Evolutionary conservation across 2,113 vertebrate genomes (phyloP).

Genomic region (Anoura caudifer): DNA sequence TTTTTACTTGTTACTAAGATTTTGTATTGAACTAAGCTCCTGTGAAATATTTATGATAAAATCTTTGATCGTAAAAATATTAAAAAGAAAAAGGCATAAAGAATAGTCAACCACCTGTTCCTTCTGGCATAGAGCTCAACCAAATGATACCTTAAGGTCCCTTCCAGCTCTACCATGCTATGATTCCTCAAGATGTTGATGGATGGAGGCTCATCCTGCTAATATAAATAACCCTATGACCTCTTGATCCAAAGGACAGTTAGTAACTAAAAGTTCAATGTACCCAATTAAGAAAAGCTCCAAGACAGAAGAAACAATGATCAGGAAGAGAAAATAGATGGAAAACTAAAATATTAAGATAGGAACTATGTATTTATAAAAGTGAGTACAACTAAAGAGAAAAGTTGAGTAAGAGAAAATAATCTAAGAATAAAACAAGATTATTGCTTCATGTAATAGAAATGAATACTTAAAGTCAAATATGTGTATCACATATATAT

Average conservation of each 20-base stretch:
- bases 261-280: slow-evolving; percentile 44
- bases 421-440: neutral
- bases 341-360: slow-evolving; percentile 3
- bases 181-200: slow-evolving; percentile 45
- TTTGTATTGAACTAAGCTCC: neutral
- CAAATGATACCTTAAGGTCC: slow-evolving; percentile 42
- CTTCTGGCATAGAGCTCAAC: slow-evolving; percentile 36
- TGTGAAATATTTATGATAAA: slow-evolving; percentile 19
- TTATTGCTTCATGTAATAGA: neutral
- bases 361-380: neutral
- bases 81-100: slow-evolving; percentile 25
- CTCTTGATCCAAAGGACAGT: slow-evolving; percentile 38
- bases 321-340: neutral
- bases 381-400: neutral
- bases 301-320: neutral
- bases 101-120: slow-evolving; percentile 57
- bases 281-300: slow-evolving; percentile 29
- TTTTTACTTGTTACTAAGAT: slow-evolving; percentile 6
- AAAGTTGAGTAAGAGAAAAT: neutral
- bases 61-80: slow-evolving; percentile 28
- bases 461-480: slow-evolving; percentile 15
- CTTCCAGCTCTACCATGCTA: neutral
- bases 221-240: slow-evolving; percentile 54
- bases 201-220: slow-evolving; percentile 42
- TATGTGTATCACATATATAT: neutral